A percentile compares a stretch with the other conserved stretches of the same genome.
Conservation (phyloP, 2,113 vertebrate species). For the Thymallus thymallus region DNA sequence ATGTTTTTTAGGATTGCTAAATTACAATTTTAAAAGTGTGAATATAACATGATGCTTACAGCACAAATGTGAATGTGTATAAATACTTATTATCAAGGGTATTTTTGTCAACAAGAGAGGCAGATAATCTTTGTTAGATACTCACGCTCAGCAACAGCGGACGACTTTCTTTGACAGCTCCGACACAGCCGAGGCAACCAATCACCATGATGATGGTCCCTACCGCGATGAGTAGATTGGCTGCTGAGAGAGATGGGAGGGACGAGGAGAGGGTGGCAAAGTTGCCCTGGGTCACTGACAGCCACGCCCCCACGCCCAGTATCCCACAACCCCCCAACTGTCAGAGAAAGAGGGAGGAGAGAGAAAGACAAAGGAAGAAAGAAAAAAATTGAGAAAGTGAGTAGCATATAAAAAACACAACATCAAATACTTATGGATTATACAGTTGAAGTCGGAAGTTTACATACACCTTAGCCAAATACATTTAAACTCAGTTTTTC, state of each 20-base stretch:
- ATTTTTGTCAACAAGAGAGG: neutral
- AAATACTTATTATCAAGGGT: neutral
- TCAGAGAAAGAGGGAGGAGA: neutral
- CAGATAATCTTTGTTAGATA: slow-evolving; percentile 31
- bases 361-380: slow-evolving; percentile 4
- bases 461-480: too few relatives aligned
- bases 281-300: slow-evolving; percentile 82
- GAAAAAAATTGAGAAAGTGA: neutral
- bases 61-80: too few relatives aligned
- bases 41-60: too few relatives aligned
- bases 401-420: neutral
- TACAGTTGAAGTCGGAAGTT: too few relatives aligned
- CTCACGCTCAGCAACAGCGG: slow-evolving; percentile 92
- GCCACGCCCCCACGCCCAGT: slow-evolving; percentile 77
- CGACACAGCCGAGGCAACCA: slow-evolving; percentile 94
- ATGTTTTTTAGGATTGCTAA: too few relatives aligned
- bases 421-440: neutral
- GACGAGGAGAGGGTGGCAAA: slow-evolving; percentile 96
- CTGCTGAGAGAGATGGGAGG: slow-evolving; percentile 92
- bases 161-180: slow-evolving; percentile 94
- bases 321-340: slow-evolving; percentile 78
- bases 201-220: slow-evolving; percentile 95
- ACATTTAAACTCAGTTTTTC: too few relatives aligned
- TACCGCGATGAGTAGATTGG: slow-evolving; percentile 91
- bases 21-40: too few relatives aligned